phyloP scores from a whole-genome alignment of 2,888 invertebrate species.

The Hirtodrosophila confusa region DNA sequence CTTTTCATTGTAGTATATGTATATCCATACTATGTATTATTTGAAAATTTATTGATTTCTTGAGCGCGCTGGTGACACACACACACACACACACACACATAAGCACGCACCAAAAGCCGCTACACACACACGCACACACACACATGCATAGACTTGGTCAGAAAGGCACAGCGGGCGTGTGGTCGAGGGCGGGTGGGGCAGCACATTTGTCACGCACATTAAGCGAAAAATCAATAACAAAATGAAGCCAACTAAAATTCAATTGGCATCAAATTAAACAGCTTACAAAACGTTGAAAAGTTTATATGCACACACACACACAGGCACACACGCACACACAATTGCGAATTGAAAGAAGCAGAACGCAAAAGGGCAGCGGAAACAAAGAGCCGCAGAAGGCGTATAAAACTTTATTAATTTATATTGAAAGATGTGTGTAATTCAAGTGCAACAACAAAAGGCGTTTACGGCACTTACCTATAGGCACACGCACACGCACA shows the following conservation, averaged over 20 bases:
- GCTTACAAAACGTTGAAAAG: slow-evolving; percentile 18
- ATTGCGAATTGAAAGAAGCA: background rate
- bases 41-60: slow-evolving; percentile 73
- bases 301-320: slow-evolving; percentile 22
- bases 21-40: slow-evolving; percentile 38
- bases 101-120: slow-evolving; percentile 32
- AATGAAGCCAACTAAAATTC: slow-evolving; percentile 38
- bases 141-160: background rate
- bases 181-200: background rate
- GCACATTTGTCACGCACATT: slow-evolving; percentile 52
- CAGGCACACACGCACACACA: background rate
- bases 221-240: slow-evolving; percentile 48
- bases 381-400: slow-evolving; percentile 34
- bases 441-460: slow-evolving; percentile 2
- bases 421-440: too few species aligned
- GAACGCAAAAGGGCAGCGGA: background rate
- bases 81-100: slow-evolving; percentile 32
- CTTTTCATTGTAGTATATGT: slow-evolving; percentile 13
- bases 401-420: slow-evolving; percentile 9
- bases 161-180: background rate
- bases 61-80: slow-evolving; percentile 40
- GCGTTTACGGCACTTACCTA: slow-evolving; percentile 30
- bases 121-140: slow-evolving; percentile 17
- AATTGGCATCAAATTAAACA: slow-evolving; percentile 23
- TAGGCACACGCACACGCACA: slow-evolving; percentile 16